Evolutionary conservation across 1,140 invertebrate species (phyloP).

Genomic region (Trichoplusia ni): DNA sequence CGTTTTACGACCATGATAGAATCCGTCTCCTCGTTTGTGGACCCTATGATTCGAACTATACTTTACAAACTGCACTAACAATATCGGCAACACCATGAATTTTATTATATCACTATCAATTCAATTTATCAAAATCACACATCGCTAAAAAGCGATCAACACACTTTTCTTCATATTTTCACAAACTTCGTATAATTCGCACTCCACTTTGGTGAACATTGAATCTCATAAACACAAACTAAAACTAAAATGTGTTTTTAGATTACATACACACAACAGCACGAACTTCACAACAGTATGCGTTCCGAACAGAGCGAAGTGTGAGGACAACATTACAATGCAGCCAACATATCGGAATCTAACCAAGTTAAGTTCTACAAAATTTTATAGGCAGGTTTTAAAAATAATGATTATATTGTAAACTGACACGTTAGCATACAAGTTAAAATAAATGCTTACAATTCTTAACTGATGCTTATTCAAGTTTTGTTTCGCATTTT

Average conservation of each 20-base stretch:
- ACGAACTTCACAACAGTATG: slow-evolving; percentile 46
- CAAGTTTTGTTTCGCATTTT: too few relatives aligned
- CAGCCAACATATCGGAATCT: slow-evolving; percentile 31
- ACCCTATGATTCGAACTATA: slow-evolving; percentile 80
- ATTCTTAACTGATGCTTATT: too few relatives aligned
- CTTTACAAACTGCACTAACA: slow-evolving; percentile 71
- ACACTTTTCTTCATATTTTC: slow-evolving; percentile 71
- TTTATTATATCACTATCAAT: slow-evolving; percentile 73
- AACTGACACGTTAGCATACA: too few relatives aligned
- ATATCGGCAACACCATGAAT: slow-evolving; percentile 77
- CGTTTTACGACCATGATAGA: slow-evolving; percentile 82
- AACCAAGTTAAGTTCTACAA: background rate
- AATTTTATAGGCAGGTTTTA: background rate
- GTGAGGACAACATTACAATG: slow-evolving; percentile 28
- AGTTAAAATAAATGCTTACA: too few relatives aligned
- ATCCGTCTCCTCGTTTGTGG: slow-evolving; percentile 79
- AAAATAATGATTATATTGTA: background rate
- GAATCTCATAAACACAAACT: slow-evolving; percentile 69
- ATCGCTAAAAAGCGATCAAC: slow-evolving; percentile 77
- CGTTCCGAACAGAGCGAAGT: slow-evolving; percentile 29
- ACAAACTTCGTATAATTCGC: slow-evolving; percentile 61
- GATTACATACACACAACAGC: slow-evolving; percentile 24
- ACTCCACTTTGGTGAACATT: slow-evolving; percentile 71
- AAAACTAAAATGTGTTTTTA: slow-evolving; percentile 64
- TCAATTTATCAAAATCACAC: slow-evolving; percentile 74